These are phyloP conservation scores for Battus philenor DNA, from an alignment of 1,140 invertebrate species.

Conservation along the genomic window DNA sequence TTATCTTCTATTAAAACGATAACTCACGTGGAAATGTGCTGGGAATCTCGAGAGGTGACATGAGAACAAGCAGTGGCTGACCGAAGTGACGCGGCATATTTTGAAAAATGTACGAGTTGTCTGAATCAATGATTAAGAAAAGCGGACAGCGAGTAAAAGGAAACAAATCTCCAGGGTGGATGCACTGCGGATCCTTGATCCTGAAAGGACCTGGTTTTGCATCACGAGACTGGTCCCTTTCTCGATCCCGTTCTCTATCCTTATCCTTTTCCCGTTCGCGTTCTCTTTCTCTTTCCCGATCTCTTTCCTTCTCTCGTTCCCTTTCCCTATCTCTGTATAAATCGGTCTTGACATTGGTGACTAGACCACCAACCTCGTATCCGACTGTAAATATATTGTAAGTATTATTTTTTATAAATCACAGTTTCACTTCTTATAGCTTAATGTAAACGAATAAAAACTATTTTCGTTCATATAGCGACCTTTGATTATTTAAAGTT, in stretches of 20 bases:
- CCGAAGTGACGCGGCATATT: slow-evolving; percentile 94
- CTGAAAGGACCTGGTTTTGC: slow-evolving; percentile 28
- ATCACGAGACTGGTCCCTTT: background rate
- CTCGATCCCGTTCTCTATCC: background rate
- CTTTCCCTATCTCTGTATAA: slow-evolving; percentile 13
- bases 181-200: slow-evolving; percentile 83
- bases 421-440: background rate
- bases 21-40: slow-evolving; percentile 85
- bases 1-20: too few species aligned
- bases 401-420: too few species aligned
- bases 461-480: too few species aligned
- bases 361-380: slow-evolving; percentile 94
- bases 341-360: slow-evolving; percentile 85
- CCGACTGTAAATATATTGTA: slow-evolving; percentile 81
- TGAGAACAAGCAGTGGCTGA: slow-evolving; percentile 94
- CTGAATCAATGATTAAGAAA: slow-evolving; percentile 95
- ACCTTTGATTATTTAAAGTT: too few species aligned
- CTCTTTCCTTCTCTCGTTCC: background rate
- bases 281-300: background rate
- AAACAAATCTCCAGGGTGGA: slow-evolving; percentile 95
- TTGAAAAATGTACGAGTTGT: slow-evolving; percentile 96
- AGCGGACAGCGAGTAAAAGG: slow-evolving; percentile 94
- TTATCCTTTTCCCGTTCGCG: background rate
- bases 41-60: slow-evolving; percentile 95
- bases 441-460: too few species aligned